phyloP scores from a whole-genome alignment of 2,888 invertebrate species.

The Laspeyria flexula region DNA sequence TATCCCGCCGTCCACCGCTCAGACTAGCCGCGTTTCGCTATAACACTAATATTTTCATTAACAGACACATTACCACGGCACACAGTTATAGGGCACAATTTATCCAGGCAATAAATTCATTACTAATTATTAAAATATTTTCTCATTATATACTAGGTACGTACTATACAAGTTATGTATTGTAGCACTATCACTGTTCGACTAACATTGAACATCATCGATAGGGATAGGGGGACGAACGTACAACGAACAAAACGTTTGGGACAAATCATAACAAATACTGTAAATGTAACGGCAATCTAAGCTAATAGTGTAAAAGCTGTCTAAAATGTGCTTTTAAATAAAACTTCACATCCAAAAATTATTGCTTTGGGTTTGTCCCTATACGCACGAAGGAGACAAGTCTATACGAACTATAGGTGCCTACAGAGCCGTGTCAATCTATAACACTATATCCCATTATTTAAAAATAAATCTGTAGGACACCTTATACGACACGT shows the following conservation, averaged over 20 bases:
- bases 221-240: constrained; percentile 39
- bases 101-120: constrained; percentile 71
- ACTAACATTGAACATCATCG: constrained; percentile 55
- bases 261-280: constrained; percentile 42
- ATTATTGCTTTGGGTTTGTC: constrained; percentile 76
- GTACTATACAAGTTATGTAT: constrained; percentile 66
- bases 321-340: constrained; percentile 62
- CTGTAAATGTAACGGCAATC: constrained; percentile 39
- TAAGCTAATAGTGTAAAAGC: constrained; percentile 62
- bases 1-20: constrained; percentile 45
- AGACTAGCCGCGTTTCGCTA: constrained; percentile 50
- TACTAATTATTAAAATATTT: constrained; percentile 55
- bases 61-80: constrained; percentile 65
- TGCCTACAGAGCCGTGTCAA: constrained; percentile 20
- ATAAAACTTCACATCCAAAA: constrained; percentile 75
- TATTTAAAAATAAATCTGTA: constrained; percentile 26
- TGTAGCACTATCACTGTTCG: constrained; percentile 73
- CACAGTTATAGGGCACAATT: constrained; percentile 76
- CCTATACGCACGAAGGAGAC: constrained; percentile 68
- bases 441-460: constrained; percentile 4
- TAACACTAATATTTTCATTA: constrained; percentile 46
- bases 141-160: constrained; percentile 62
- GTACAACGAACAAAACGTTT: constrained; percentile 44
- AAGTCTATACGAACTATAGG: constrained; percentile 22
- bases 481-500: constrained; percentile 24